Evolutionary conservation across 2,113 vertebrate species (phyloP), one percentile per base, ranked within the genome.

Genomic region (Hippocampus comes): DNA sequence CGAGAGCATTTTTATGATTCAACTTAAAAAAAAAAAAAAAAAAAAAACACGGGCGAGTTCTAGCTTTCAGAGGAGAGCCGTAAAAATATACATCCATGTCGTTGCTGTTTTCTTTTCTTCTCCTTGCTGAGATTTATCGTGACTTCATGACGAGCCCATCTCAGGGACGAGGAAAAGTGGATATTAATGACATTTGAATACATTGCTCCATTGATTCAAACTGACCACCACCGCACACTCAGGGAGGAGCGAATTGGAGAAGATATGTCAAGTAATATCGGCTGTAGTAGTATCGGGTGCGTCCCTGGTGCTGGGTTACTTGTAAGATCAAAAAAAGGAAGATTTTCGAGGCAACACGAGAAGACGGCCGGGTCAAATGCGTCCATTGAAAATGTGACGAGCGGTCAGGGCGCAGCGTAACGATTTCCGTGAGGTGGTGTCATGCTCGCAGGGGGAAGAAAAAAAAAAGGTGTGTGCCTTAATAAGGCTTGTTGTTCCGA

Each of bases 401-500:
- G 75, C 77, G 71, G 74, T 86, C 85, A 74, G 75, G 87, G 73
- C 57, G 64, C 63, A 74, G 56, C 80, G 77, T 88, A 92, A 90
- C 91, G 90, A 90, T 90, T 88, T 86, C 79, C 80, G 65, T 56
- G 79, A 70, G 80, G 88, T 71, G 66, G 78, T 91, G 89, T 91
- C 90, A 86, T 88, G 83, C 85, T 60, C 14, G 57, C 57, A 2
- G 25, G 3, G 14, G 72, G 89, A 25, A 25, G 42, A 2, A 43
- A 89, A 86, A 85, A 89, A 82, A 89, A 85, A 86, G 82, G 78
- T 77, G 78, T 74, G 75, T 38, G 79, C 89, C 89, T 92, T 90
- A 92, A 93, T 89, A 90, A 90, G 86, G 81, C 83, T 71, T 85
- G 88, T 91, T 89, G 88, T 92, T 92, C 91, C 90, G 86, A 88